Evolutionary conservation across 2,113 vertebrate genomes (phyloP), one percentile per base, ranked within the genome.

Genomic region (Ctenomys sociabilis): DNA sequence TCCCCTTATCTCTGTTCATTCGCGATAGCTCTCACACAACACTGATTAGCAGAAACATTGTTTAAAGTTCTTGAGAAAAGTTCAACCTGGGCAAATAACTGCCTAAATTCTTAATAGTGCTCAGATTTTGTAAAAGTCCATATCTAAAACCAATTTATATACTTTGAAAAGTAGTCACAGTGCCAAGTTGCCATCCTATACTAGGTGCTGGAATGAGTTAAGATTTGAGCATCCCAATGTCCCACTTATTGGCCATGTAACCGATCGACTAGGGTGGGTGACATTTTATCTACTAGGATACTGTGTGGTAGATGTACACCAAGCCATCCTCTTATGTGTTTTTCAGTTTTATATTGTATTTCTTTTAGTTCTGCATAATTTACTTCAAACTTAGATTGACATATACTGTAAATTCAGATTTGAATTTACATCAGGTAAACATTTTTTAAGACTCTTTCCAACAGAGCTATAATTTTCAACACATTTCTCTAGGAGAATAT

Each of bases 371-470:
- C 72, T 66, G 13, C 78, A 75, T 84, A 97, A 95, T 94, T 93
- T 87, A 78, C 30, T 93, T 7, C 49, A 80, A 90, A 93, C 45
- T 83, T 95, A 91, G n/a, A 91, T 21, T 89, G 94, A 45, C 91
- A 95, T 85, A 96, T 94, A 90, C 66, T 91, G 37, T 91, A 96
- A 97, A 97, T 88, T 83, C 91, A 95, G 66, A 77, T 84, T 95
- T 91, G 26, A 94, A 96, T 92, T 95, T 94, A 72, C 61, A 94
- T 96, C 78, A 96, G 88, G 91, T 92, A 96, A 96, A 96, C 78
- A 85, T 91, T 92, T 94, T 82, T 85, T 12, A 49, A 83, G 52
- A 91, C 2, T 72, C 28, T 85, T 90, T 78, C 82, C 49, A 94
- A 95, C 43, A 97, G 68, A 40, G 81, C 24, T 86, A 37, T 59